These are phyloP conservation scores for Cheilosia scutellata DNA, from an alignment of 2,888 invertebrate genomes.

Conservation along the genomic window DNA sequence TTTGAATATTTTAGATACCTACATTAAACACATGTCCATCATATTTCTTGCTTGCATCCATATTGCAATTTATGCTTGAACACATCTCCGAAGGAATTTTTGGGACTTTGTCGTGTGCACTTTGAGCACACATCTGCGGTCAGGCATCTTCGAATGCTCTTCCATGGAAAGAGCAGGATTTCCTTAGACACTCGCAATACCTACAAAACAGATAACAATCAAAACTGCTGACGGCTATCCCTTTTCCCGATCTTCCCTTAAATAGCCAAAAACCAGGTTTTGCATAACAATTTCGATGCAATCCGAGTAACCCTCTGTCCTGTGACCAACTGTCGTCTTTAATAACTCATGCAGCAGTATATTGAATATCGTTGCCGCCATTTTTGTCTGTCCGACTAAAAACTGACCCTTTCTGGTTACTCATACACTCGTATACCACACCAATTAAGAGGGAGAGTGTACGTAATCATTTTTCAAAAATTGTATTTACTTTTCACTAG, in stretches of 20 bases:
- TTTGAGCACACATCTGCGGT: conserved; percentile 36
- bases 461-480: conserved; percentile 43
- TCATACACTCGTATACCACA: neutral
- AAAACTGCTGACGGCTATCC: neutral
- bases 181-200: neutral
- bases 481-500: conserved; percentile 29
- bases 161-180: conserved; percentile 8
- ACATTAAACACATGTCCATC: no score
- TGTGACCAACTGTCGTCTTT: conserved; percentile 36
- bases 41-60: no score
- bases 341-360: neutral
- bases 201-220: conserved; percentile 28
- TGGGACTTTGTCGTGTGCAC: conserved; percentile 16
- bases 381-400: neutral
- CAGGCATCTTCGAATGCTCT: neutral
- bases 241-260: neutral
- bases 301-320: conserved; percentile 26
- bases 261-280: conserved; percentile 20
- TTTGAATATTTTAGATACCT: neutral
- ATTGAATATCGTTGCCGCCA: conserved; percentile 17
- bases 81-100: neutral
- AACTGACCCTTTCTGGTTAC: conserved; percentile 24
- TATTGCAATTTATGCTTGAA: neutral
- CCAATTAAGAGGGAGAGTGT: conserved; percentile 13
- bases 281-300: conserved; percentile 45